Percentiles rank a stretch among this genome's conserved stretches.
Evolutionary conservation across 2,797 vertebrate species (phyloP).

Genomic region (Muscicapa striata): DNA sequence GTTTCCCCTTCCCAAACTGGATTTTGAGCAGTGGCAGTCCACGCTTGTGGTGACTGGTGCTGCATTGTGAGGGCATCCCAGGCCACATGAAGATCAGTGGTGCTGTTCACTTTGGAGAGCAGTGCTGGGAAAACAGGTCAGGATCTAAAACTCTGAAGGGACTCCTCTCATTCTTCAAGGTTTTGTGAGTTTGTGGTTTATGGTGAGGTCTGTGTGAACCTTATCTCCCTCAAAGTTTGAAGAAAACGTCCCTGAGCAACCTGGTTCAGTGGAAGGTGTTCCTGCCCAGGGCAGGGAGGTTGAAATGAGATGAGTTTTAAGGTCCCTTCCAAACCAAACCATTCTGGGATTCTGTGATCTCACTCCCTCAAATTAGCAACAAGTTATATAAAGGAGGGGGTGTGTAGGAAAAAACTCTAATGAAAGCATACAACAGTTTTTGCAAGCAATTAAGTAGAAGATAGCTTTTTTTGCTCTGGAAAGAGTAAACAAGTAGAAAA

Average conservation of each 20-base stretch:
- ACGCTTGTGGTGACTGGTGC: background rate
- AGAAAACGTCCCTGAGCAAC: background rate
- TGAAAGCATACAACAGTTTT: background rate
- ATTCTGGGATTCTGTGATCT: background rate
- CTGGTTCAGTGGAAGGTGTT: background rate
- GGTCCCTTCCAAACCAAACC: background rate
- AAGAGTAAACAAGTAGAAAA: constrained; percentile 44
- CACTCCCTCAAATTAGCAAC: background rate
- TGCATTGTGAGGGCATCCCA: background rate
- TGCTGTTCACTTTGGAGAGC: background rate
- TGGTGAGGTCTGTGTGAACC: background rate
- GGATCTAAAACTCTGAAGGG: background rate
- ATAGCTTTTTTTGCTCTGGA: background rate
- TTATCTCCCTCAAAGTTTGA: background rate
- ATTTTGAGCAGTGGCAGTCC: background rate
- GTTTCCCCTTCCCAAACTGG: background rate
- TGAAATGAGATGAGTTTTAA: background rate
- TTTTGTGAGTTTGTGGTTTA: background rate
- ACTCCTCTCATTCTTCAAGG: background rate
- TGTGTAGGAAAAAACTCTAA: background rate
- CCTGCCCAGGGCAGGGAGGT: background rate
- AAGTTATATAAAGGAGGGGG: background rate
- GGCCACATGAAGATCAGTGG: background rate
- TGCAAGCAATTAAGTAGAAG: constrained; percentile 11
- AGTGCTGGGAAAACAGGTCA: background rate